Conservation (phyloP, 2,113 vertebrate genomes). For the Lonchura striata region DNA sequence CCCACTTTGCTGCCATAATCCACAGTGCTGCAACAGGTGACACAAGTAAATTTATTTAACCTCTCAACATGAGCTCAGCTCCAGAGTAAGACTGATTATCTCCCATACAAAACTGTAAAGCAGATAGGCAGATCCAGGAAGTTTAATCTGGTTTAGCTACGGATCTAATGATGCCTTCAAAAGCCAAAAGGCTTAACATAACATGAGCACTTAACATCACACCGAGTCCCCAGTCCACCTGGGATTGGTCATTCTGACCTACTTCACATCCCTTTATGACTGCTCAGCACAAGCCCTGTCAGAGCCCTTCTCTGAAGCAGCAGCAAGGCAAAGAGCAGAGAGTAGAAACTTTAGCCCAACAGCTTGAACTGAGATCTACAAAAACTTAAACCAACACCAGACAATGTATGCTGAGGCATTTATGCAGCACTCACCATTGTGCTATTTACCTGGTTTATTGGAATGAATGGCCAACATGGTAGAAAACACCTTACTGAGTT, state of each 20-base stretch:
- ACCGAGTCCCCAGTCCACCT: neutral
- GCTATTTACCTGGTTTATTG: conserved; percentile 89
- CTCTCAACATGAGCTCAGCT: neutral
- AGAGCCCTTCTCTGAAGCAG: neutral
- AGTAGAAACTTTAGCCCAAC: neutral
- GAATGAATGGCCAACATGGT: conserved; percentile 92
- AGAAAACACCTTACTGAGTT: conserved; percentile 91
- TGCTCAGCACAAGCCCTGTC: neutral
- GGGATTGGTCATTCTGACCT: neutral
- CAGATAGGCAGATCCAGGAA: neutral
- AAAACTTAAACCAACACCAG: neutral
- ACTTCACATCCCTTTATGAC: neutral
- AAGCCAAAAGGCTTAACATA: neutral
- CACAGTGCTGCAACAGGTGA: conserved; percentile 80
- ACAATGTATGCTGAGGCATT: neutral
- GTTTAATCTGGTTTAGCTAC: neutral
- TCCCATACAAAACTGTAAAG: neutral
- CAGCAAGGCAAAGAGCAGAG: neutral
- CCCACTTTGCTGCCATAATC: conserved; percentile 98
- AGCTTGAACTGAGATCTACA: neutral
- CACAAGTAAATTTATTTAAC: neutral
- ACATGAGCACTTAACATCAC: neutral
- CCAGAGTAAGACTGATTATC: neutral
- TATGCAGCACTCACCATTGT: neutral
- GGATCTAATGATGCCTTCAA: neutral